Percentiles rank a stretch among this genome's conserved stretches.
Evolutionary conservation across 1,140 invertebrate genomes (phyloP).

Genomic region (Drosophila tsacasi): DNA sequence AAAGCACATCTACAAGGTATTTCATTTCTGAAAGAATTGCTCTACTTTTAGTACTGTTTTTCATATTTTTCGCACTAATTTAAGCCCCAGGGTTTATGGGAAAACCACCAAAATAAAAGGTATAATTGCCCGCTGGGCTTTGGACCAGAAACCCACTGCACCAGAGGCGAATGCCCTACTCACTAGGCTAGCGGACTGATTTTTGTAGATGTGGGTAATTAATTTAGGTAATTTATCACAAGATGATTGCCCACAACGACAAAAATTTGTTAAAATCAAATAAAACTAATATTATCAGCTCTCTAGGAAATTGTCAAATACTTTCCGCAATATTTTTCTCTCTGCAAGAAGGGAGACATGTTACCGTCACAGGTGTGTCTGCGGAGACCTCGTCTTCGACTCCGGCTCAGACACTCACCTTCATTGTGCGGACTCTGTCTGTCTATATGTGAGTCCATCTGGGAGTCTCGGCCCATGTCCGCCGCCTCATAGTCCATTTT

Average conservation of each 20-base stretch:
- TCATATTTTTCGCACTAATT: too few species aligned
- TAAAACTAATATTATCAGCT: not conserved
- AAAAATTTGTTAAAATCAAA: not conserved
- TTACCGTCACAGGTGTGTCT: constrained; percentile 53
- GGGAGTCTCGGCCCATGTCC: constrained; percentile 19
- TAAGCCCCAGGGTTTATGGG: not conserved
- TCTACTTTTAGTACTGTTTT: too few species aligned
- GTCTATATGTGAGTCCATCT: constrained; percentile 38
- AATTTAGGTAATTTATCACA: constrained; percentile 9
- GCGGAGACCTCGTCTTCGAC: constrained; percentile 13
- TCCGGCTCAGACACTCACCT: constrained; percentile 45
- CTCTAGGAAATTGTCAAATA: not conserved
- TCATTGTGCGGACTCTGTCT: constrained; percentile 69
- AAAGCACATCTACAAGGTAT: too few species aligned
- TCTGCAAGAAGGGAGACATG: constrained; percentile 25
- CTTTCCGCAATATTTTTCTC: not conserved
- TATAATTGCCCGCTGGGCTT: constrained; percentile 1
- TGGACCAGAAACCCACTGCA: constrained; percentile 12
- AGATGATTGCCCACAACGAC: not conserved
- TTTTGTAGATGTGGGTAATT: constrained; percentile 13
- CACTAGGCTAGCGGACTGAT: not conserved
- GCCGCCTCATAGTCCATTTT: constrained; percentile 79
- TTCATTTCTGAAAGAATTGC: too few species aligned
- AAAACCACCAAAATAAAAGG: not conserved
- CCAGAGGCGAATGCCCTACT: not conserved